Evolutionary conservation across 2,888 invertebrate genomes (phyloP).

Genomic region (Melolontha melolontha): DNA sequence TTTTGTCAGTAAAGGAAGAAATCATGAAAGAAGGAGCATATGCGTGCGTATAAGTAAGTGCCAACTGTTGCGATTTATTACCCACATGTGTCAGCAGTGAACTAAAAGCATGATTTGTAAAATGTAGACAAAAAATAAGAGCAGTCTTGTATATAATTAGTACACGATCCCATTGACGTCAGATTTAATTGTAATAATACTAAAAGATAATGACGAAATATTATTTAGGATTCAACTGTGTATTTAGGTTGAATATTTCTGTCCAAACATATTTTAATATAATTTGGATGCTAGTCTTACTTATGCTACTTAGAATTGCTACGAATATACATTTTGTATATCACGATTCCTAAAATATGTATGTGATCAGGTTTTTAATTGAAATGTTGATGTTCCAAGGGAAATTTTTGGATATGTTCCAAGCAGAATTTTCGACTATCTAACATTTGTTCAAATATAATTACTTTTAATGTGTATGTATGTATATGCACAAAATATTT

Average conservation of each 20-base stretch:
- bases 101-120: slow-evolving; percentile 4
- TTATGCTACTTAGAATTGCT: too few relatives aligned
- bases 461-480: neutral
- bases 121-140: neutral
- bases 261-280: too few relatives aligned
- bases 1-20: too few relatives aligned
- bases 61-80: slow-evolving; percentile 23
- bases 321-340: neutral
- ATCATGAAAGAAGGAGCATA: neutral
- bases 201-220: too few relatives aligned
- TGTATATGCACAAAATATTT: too few relatives aligned
- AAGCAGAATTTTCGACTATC: neutral
- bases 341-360: slow-evolving; percentile 6
- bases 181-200: too few relatives aligned
- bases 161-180: too few relatives aligned
- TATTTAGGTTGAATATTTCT: too few relatives aligned
- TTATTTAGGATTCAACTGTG: too few relatives aligned
- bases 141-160: too few relatives aligned
- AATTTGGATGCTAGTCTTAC: too few relatives aligned
- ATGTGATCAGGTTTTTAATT: slow-evolving; percentile 7
- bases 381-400: slow-evolving; percentile 12
- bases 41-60: neutral
- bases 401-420: slow-evolving; percentile 5
- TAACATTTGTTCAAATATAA: neutral
- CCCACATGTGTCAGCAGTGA: slow-evolving; percentile 6